Evolutionary conservation across 2,888 invertebrate genomes (phyloP).

Genomic region (Drosophila neoperkinsi): DNA sequence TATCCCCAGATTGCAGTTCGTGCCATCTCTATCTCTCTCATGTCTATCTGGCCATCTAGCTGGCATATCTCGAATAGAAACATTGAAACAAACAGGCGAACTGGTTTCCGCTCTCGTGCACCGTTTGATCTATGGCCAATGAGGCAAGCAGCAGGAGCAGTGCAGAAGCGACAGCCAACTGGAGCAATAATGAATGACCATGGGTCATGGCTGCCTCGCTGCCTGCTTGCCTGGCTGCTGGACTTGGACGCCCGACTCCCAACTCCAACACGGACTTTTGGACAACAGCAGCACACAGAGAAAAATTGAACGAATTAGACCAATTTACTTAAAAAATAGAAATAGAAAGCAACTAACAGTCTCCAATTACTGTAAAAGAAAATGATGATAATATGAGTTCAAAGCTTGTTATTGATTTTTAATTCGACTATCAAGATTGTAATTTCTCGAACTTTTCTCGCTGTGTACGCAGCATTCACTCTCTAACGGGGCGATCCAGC

Average conservation of each 20-base stretch:
- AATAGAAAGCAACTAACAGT: not conserved
- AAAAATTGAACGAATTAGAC: not conserved
- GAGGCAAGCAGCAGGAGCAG: slow-evolving; percentile 47
- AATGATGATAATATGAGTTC: not conserved
- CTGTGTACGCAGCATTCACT: slow-evolving; percentile 6
- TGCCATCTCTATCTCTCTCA: slow-evolving; percentile 1
- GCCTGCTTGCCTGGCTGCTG: slow-evolving; percentile 31
- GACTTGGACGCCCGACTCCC: slow-evolving; percentile 3
- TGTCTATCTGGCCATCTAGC: slow-evolving; percentile 40
- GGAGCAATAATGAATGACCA: slow-evolving; percentile 82
- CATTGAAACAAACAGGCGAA: slow-evolving; percentile 48
- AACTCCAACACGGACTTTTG: slow-evolving; percentile 10
- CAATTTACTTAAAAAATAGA: not conserved
- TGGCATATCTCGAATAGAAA: slow-evolving; percentile 66
- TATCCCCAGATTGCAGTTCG: not conserved
- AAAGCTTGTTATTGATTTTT: not conserved
- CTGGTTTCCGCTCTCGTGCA: slow-evolving; percentile 64
- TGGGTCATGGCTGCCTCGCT: slow-evolving; percentile 75
- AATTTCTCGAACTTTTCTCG: not conserved
- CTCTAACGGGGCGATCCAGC: slow-evolving; percentile 37
- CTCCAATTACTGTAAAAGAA: not conserved
- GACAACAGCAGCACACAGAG: not conserved
- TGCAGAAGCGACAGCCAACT: slow-evolving; percentile 66
- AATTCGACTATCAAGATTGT: not conserved
- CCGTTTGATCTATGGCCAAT: slow-evolving; percentile 77